Conservation (phyloP, 2,888 invertebrate genomes). For the Sphecodes monilicornis region DNA sequence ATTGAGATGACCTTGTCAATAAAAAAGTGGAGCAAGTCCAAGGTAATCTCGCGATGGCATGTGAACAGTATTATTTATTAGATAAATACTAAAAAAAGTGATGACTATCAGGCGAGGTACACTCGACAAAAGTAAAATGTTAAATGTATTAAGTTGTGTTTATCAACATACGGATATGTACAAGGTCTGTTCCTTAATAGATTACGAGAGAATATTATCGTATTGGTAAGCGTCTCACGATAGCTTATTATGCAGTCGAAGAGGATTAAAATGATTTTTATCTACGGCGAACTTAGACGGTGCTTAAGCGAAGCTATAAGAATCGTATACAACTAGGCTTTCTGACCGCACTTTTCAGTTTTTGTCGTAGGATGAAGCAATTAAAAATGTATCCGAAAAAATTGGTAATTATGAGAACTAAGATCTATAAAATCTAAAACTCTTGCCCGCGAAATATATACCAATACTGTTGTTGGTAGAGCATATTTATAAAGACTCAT, state of each 20-base stretch:
- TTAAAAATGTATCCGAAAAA: neutral
- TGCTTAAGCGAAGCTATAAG: neutral
- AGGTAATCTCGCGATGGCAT: neutral
- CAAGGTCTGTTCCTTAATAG: neutral
- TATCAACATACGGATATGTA: neutral
- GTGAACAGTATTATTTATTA: neutral
- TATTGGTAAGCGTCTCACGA: neutral
- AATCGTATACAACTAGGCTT: neutral
- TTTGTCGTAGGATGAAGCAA: neutral
- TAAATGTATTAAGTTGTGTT: neutral
- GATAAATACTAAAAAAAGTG: neutral
- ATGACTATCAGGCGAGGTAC: neutral
- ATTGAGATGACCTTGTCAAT: neutral
- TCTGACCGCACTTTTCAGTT: neutral
- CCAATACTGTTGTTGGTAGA: neutral
- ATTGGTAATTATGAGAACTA: neutral
- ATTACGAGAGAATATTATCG: conserved; percentile 2
- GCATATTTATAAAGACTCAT: neutral
- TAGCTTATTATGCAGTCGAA: neutral
- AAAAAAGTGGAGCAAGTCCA: neutral
- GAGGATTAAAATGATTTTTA: neutral
- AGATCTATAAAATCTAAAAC: too few species aligned
- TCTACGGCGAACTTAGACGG: neutral
- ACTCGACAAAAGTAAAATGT: neutral
- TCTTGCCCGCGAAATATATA: too few species aligned